These are phyloP conservation scores for Barbus barbus DNA, from an alignment of 2,113 vertebrate genomes.

Conservation along the genomic window DNA sequence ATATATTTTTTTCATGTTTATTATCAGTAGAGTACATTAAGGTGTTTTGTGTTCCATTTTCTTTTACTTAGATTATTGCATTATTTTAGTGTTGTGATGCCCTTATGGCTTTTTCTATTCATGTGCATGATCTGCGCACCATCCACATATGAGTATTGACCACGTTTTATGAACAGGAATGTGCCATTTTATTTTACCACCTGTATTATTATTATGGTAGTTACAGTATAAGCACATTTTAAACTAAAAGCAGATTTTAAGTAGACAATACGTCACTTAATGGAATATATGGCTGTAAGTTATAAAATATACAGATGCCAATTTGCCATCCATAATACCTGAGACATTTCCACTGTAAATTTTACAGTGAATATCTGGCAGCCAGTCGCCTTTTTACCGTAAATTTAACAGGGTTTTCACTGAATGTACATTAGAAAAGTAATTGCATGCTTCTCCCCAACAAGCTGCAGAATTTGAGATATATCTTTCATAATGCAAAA, in stretches of 20 bases:
- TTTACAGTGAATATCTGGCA: not conserved
- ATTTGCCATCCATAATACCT: not conserved
- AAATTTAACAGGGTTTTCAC: not conserved
- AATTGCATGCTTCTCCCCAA: too few species aligned
- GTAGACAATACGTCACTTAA: not conserved
- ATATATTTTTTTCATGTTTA: too few species aligned
- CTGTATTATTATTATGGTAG: not conserved
- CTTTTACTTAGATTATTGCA: not conserved
- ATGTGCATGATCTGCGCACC: too few species aligned
- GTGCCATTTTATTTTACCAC: not conserved
- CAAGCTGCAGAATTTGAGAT: too few species aligned
- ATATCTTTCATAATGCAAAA: too few species aligned
- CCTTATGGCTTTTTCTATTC: too few species aligned
- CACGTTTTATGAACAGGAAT: not conserved
- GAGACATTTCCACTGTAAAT: not conserved
- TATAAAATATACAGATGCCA: not conserved
- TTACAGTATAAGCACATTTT: not conserved
- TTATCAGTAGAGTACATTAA: too few species aligned
- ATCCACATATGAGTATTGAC: not conserved
- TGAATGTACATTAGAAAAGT: too few species aligned
- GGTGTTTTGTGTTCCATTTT: too few species aligned
- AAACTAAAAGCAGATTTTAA: not conserved
- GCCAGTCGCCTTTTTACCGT: not conserved
- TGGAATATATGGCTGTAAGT: not conserved
- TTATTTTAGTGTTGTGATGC: too few species aligned